These are phyloP conservation scores for Aporophyla nigra DNA, from an alignment of 2,888 invertebrate genomes.

Conservation along the genomic window DNA sequence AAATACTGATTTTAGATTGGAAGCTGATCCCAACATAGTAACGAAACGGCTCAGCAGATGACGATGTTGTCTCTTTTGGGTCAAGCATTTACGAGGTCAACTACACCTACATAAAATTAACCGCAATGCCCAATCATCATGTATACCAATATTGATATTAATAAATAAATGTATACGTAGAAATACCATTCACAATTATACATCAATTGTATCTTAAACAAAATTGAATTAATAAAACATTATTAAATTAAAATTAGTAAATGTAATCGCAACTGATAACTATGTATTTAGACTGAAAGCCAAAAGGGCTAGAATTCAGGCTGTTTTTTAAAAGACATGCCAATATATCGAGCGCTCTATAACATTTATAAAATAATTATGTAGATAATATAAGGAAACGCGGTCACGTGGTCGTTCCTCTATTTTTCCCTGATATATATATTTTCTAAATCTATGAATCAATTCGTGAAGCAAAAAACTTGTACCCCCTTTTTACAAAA, in stretches of 20 bases:
- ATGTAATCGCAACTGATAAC: slow-evolving; percentile 1
- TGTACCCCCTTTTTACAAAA: no score
- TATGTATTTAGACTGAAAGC: not conserved
- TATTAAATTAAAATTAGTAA: not conserved
- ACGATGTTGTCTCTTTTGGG: not conserved
- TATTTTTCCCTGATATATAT: not conserved
- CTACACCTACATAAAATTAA: not conserved
- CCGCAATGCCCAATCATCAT: slow-evolving; percentile 2
- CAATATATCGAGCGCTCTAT: slow-evolving; percentile 34
- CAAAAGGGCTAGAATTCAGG: slow-evolving; percentile 11
- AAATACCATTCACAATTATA: not conserved
- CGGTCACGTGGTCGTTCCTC: not conserved
- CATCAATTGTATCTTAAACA: not conserved
- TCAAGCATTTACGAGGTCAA: slow-evolving; percentile 9
- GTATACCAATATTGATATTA: slow-evolving; percentile 13
- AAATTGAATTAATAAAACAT: slow-evolving; percentile 6
- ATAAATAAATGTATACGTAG: slow-evolving; percentile 14
- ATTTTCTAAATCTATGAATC: not conserved
- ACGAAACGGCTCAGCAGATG: not conserved
- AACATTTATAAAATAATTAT: slow-evolving; percentile 8
- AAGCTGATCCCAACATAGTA: not conserved
- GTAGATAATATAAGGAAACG: not conserved
- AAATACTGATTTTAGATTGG: not conserved
- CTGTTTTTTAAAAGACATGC: slow-evolving; percentile 41
- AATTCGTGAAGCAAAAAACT: not conserved